These are phyloP conservation scores for Drosophila melanosoma DNA, from an alignment of 2,888 invertebrate species.

Conservation along the genomic window DNA sequence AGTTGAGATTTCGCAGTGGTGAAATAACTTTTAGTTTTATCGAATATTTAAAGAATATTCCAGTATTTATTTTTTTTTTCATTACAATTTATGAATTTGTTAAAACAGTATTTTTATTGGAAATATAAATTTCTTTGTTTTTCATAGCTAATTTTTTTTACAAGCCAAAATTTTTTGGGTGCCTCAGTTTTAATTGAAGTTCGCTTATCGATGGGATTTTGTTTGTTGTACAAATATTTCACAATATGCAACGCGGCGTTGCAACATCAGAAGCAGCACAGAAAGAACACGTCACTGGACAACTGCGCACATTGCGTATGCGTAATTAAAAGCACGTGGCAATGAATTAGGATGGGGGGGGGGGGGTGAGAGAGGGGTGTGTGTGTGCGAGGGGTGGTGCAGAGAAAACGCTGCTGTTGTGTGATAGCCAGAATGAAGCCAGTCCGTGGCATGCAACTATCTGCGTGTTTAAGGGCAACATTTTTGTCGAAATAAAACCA, in stretches of 20 bases:
- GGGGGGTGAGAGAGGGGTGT: neutral
- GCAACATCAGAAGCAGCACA: neutral
- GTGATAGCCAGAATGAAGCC: conserved; percentile 46
- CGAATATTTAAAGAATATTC: neutral
- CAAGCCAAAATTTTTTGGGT: neutral
- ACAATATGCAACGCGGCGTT: conserved; percentile 7
- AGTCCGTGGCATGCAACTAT: conserved; percentile 67
- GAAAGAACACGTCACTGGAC: neutral
- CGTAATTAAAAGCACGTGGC: conserved; percentile 64
- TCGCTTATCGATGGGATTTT: conserved; percentile 11
- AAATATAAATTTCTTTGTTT: neutral
- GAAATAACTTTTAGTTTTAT: neutral
- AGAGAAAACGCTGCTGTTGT: conserved; percentile 9
- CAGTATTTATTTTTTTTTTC: neutral
- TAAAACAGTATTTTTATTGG: neutral
- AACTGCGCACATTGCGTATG: conserved; percentile 47
- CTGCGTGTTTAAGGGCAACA: conserved; percentile 72
- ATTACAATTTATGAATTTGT: neutral
- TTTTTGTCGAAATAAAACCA: conserved; percentile 79
- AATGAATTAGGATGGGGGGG: conserved; percentile 48
- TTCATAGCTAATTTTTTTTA: neutral
- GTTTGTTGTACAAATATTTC: conserved; percentile 25
- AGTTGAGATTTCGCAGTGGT: neutral
- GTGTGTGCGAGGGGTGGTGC: neutral
- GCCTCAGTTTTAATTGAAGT: neutral